Percentiles rank a stretch among this genome's conserved stretches.
phyloP scores from a whole-genome alignment of 2,888 invertebrate genomes.

The Trissolcus brochymenae region DNA sequence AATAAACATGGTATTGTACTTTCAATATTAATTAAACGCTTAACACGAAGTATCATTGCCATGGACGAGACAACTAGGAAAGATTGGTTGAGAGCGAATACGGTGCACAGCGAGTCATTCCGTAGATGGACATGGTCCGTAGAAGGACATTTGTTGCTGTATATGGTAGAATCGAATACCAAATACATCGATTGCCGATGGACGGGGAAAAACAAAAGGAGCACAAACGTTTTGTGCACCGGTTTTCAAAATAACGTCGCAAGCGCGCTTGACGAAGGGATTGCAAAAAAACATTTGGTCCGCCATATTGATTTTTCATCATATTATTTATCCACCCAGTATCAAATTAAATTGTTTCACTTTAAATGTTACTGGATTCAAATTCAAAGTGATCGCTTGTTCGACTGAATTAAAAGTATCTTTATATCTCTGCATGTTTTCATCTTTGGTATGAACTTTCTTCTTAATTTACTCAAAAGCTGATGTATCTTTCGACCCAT shows the following conservation, averaged over 20 bases:
- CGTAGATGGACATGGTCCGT: slow-evolving; percentile 71
- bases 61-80: slow-evolving; percentile 63
- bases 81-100: slow-evolving; percentile 60
- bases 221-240: slow-evolving; percentile 59
- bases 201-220: slow-evolving; percentile 69
- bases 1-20: slow-evolving; percentile 3
- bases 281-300: slow-evolving; percentile 10
- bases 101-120: slow-evolving; percentile 64
- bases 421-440: too few relatives aligned
- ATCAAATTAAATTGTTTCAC: neutral
- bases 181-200: slow-evolving; percentile 69
- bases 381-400: too few relatives aligned
- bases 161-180: slow-evolving; percentile 73
- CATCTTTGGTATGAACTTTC: too few relatives aligned
- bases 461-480: too few relatives aligned
- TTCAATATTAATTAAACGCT: slow-evolving; percentile 40
- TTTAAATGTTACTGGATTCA: too few relatives aligned
- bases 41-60: slow-evolving; percentile 44
- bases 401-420: too few relatives aligned
- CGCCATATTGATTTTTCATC: neutral
- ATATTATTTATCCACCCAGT: neutral
- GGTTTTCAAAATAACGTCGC: slow-evolving; percentile 66
- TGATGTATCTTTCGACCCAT: too few relatives aligned
- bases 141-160: slow-evolving; percentile 74
- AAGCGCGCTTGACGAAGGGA: slow-evolving; percentile 34